These are phyloP conservation scores for Caenorhabditis sp. DNA, from an alignment of 2,888 invertebrate species.

Conservation along the genomic window DNA sequence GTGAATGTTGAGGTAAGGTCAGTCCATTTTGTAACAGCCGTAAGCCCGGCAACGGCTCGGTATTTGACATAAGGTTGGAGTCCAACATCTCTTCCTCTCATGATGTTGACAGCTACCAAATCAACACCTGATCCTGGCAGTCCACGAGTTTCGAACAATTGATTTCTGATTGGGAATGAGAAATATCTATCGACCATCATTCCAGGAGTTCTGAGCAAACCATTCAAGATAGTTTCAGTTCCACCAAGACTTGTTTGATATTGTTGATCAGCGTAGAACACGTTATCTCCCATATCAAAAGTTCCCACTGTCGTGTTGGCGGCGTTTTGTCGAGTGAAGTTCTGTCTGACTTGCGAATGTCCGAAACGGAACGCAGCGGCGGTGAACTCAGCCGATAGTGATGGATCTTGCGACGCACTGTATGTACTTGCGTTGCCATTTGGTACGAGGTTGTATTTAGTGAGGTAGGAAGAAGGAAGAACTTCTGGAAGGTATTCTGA, in stretches of 20 bases:
- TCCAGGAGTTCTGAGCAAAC: constrained; percentile 42
- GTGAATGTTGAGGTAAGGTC: constrained; percentile 43
- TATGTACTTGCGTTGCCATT: background rate
- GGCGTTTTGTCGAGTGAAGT: constrained; percentile 37
- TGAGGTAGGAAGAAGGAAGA: constrained; percentile 72
- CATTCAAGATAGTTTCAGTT: constrained; percentile 41
- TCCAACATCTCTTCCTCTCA: constrained; percentile 77
- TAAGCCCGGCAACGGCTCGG: constrained; percentile 26
- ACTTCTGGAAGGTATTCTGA: constrained; percentile 80
- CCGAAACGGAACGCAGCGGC: constrained; percentile 89
- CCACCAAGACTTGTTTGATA: constrained; percentile 25
- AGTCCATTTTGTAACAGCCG: constrained; percentile 35
- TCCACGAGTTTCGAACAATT: constrained; percentile 82
- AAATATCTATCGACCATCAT: constrained; percentile 48
- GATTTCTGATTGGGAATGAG: constrained; percentile 55
- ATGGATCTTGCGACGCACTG: constrained; percentile 1
- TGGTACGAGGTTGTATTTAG: constrained; percentile 35
- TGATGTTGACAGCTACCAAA: constrained; percentile 86
- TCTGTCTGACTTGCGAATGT: constrained; percentile 43
- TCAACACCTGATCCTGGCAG: constrained; percentile 83
- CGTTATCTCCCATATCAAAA: constrained; percentile 36
- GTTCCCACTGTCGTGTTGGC: constrained; percentile 20
- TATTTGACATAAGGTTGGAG: constrained; percentile 35
- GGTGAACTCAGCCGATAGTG: constrained; percentile 79
- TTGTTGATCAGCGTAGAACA: constrained; percentile 35